Evolutionary conservation across 2,888 invertebrate species (phyloP).

Genomic region (Oxystoma pomonae): DNA sequence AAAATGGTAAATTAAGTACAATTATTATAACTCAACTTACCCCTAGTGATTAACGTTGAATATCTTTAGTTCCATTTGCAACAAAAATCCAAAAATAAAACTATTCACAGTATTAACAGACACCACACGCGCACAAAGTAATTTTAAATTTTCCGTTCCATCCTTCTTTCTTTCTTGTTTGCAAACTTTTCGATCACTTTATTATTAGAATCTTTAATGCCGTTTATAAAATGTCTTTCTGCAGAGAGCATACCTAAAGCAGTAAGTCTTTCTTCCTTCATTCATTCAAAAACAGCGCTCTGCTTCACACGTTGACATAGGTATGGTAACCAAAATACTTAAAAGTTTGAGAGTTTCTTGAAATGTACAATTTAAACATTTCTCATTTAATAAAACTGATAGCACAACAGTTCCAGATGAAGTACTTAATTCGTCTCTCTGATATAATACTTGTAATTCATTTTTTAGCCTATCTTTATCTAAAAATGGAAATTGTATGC

Average conservation of each 20-base stretch:
- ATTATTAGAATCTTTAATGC: slow-evolving; percentile 10
- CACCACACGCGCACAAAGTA: no score
- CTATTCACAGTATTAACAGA: no score
- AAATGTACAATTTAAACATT: slow-evolving; percentile 9
- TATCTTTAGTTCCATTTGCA: no score
- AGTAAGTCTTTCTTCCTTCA: slow-evolving; percentile 6
- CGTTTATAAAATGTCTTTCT: slow-evolving; percentile 15
- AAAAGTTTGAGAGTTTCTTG: slow-evolving; percentile 8
- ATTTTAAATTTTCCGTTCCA: slow-evolving; percentile 17
- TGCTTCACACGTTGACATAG: slow-evolving; percentile 7
- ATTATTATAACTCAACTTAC: no score
- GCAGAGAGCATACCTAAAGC: no score
- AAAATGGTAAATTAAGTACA: no score
- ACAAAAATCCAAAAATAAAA: no score
- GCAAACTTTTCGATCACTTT: not conserved
- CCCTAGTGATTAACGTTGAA: no score
- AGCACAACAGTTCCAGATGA: not conserved
- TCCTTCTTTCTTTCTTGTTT: not conserved
- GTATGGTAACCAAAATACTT: slow-evolving; percentile 5
- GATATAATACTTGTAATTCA: slow-evolving; percentile 1
- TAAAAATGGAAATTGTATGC: not conserved
- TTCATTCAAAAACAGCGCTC: slow-evolving; percentile 7
- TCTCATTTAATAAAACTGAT: slow-evolving; percentile 1
- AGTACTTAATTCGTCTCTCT: slow-evolving; percentile 6
- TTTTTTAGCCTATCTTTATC: not conserved